Evolutionary conservation across 2,113 vertebrate genomes (phyloP).

Genomic region (Cyanoramphus novaezelandiae): DNA sequence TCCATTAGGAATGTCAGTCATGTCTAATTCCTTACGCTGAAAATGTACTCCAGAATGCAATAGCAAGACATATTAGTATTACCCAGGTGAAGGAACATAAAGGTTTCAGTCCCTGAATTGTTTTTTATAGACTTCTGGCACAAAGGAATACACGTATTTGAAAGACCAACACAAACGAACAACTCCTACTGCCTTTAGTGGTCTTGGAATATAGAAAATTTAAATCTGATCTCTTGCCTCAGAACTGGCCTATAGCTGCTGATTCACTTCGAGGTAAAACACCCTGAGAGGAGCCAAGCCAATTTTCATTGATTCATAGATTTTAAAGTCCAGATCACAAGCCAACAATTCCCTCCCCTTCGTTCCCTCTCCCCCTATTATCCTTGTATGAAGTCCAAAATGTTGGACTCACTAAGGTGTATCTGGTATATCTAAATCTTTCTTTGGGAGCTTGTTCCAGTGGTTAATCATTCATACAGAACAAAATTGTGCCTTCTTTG

Average conservation of each 20-base stretch:
- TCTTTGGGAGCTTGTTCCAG: not conserved
- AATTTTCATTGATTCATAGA: conserved; percentile 36
- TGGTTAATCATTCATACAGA: not conserved
- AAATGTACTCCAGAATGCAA: not conserved
- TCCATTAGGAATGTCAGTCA: not conserved
- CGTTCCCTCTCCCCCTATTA: not conserved
- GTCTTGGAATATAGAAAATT: not conserved
- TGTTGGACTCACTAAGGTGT: not conserved
- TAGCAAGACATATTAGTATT: not conserved
- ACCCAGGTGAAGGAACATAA: not conserved
- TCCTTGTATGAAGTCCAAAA: conserved; percentile 20
- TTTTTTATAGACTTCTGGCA: not conserved
- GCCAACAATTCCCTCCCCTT: not conserved
- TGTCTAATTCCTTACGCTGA: not conserved
- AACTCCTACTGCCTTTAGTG: not conserved
- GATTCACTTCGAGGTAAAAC: conserved; percentile 13
- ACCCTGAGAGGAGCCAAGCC: not conserved
- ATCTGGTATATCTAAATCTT: conserved; percentile 25
- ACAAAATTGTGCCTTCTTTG: conserved; percentile 13
- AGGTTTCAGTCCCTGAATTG: not conserved
- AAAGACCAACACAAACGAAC: not conserved
- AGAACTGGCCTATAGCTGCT: not conserved
- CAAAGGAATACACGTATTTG: not conserved
- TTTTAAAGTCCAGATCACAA: not conserved
- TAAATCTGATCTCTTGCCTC: not conserved